Conservation (phyloP, 2,797 vertebrate genomes). For the Podarcis lilfordi region DNA sequence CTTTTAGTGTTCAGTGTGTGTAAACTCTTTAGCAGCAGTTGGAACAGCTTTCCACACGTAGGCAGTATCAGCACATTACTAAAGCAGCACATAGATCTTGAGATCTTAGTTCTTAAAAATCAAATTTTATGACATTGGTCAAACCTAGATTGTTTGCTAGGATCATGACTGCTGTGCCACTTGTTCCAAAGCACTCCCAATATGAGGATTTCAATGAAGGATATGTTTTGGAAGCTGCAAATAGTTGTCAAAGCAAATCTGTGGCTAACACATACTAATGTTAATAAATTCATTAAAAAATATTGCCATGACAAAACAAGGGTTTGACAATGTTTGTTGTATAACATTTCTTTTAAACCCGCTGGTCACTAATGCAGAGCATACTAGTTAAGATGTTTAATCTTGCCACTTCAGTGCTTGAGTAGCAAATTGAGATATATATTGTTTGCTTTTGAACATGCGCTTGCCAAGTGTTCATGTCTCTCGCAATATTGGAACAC, state of each 20-base stretch:
- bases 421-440: constrained; percentile 61
- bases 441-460: constrained; percentile 47
- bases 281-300: background rate
- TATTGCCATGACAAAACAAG: background rate
- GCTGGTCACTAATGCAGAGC: background rate
- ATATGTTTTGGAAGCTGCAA: background rate
- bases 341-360: constrained; percentile 1
- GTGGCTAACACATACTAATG: background rate
- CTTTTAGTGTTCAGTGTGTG: background rate
- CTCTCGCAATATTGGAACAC: constrained; percentile 27
- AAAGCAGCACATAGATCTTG: background rate
- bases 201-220: background rate
- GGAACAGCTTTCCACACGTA: constrained; percentile 4
- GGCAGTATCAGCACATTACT: background rate
- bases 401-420: constrained; percentile 13
- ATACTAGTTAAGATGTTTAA: background rate
- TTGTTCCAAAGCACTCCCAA: background rate
- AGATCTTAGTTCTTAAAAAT: constrained; percentile 9
- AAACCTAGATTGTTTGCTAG: background rate
- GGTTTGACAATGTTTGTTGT: background rate
- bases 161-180: background rate
- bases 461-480: constrained; percentile 61
- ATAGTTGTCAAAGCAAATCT: background rate
- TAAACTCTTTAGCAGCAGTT: background rate
- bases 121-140: background rate